These are phyloP conservation scores for Steinernema carpocapsae DNA, from an alignment of 2,888 invertebrate genomes.

Conservation along the genomic window DNA sequence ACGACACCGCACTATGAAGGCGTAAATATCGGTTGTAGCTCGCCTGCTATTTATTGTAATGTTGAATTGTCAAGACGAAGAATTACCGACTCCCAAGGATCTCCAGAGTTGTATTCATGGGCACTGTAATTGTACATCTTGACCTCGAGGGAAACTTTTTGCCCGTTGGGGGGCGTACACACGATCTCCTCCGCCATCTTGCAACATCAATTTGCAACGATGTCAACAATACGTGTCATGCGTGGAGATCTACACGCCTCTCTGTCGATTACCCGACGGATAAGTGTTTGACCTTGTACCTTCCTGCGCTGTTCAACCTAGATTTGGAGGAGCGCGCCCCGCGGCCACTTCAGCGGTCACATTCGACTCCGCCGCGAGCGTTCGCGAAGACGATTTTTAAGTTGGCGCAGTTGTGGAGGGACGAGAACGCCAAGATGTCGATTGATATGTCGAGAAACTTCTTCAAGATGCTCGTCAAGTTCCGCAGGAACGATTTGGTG, in stretches of 20 bases:
- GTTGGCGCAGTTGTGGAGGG: not conserved
- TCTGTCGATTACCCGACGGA: not conserved
- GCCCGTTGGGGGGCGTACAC: no score
- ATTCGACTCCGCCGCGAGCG: not conserved
- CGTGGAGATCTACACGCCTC: not conserved
- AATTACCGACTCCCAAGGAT: not conserved
- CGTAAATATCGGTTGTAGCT: not conserved
- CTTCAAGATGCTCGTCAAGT: constrained; percentile 60
- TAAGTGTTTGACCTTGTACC: constrained; percentile 27
- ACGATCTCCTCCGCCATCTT: not conserved
- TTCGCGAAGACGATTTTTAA: not conserved
- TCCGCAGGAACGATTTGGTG: constrained; percentile 65
- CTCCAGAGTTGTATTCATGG: not conserved
- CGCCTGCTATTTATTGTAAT: not conserved
- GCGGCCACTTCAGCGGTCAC: constrained; percentile 28
- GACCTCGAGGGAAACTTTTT: not conserved
- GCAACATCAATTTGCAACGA: constrained; percentile 8
- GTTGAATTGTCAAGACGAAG: not conserved
- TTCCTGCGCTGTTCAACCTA: constrained; percentile 11
- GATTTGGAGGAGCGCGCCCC: constrained; percentile 10
- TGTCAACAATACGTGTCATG: constrained; percentile 14
- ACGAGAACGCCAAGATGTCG: constrained; percentile 60
- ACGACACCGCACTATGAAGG: no score
- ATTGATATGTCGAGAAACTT: constrained; percentile 66
- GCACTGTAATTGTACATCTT: not conserved